Evolutionary conservation across 2,113 vertebrate species (phyloP), one percentile per base, ranked within the genome.

Genomic region (Proteles cristata): DNA sequence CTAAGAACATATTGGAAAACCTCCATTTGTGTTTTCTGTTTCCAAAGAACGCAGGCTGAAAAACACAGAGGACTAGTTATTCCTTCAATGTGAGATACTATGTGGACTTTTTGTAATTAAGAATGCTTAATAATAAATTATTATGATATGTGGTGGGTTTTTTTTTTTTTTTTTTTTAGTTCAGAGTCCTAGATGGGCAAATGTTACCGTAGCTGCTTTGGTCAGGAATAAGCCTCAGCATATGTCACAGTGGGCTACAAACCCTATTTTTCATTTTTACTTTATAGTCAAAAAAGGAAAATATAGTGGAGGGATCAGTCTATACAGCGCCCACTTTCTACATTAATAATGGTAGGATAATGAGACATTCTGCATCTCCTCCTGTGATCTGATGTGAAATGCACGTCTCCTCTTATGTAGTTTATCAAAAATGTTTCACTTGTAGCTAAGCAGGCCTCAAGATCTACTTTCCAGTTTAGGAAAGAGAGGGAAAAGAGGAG

Each of bases 251-350:
- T 43, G 6, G 39, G 50, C 58, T 87, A 84, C 12, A 83, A 95
- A 53, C 8, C 1, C 26, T 94, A 66, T 25, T 82, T 94, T 55
- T 91, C 8, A 68, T 80, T 86, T 84, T 82, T 39, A 86, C 31
- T 39, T 85, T 92, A 79, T 83, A 45, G 63, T 84, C 53, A 94
- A 19, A 45, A 61, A 90, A 89, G 19, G 53, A 35, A 79, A 95
- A 66, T 19, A 55, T 3, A 76, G 43, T 21, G 23, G 48, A 28
- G 55, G n/a, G 33, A 58, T 43, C 15, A 11, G 23, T 10, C 48
- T 17, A 26, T 26, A 21, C 31, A 88, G 43, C 4, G 35, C 53
- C 81, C 11, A 39, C 63, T 33, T 68, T 84, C 50, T 45, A 21
- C 10, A 23, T 21, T 26, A 61, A 5, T 33, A 25, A 14, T 8